phyloP scores from a whole-genome alignment of 2,888 invertebrate genomes.

The Troilus luridus region DNA sequence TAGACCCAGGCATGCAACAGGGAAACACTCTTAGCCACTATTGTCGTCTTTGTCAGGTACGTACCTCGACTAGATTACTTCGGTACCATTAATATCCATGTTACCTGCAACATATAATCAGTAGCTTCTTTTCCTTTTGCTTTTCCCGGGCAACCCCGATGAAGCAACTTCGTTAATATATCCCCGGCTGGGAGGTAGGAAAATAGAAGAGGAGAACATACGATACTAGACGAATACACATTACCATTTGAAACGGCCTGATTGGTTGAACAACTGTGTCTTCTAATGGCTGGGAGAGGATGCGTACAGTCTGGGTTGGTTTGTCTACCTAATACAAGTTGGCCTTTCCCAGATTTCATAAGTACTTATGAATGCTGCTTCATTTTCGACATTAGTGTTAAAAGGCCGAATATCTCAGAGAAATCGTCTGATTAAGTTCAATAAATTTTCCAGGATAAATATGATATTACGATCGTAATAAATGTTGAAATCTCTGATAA shows the following conservation, averaged over 20 bases:
- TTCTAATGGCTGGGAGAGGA: neutral
- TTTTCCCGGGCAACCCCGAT: neutral
- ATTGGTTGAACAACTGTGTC: constrained; percentile 30
- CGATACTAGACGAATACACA: constrained; percentile 15
- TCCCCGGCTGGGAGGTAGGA: neutral
- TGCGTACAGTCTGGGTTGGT: neutral
- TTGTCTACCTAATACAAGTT: neutral
- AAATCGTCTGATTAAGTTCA: neutral
- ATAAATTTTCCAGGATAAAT: neutral
- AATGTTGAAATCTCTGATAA: neutral
- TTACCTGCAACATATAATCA: neutral
- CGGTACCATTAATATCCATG: constrained; percentile 22
- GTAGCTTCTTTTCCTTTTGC: neutral
- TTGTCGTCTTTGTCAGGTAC: constrained; percentile 17
- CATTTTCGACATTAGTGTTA: neutral
- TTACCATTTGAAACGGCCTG: constrained; percentile 49
- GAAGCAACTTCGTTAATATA: constrained; percentile 16
- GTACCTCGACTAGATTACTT: constrained; percentile 32
- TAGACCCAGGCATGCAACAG: neutral
- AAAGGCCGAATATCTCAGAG: neutral
- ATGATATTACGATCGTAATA: neutral
- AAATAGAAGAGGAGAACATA: neutral
- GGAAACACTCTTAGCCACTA: constrained; percentile 38
- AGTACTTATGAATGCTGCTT: neutral
- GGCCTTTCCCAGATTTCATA: neutral